phyloP scores from a whole-genome alignment of 1,140 invertebrate genomes.

The Leptonema lineaticorne region DNA sequence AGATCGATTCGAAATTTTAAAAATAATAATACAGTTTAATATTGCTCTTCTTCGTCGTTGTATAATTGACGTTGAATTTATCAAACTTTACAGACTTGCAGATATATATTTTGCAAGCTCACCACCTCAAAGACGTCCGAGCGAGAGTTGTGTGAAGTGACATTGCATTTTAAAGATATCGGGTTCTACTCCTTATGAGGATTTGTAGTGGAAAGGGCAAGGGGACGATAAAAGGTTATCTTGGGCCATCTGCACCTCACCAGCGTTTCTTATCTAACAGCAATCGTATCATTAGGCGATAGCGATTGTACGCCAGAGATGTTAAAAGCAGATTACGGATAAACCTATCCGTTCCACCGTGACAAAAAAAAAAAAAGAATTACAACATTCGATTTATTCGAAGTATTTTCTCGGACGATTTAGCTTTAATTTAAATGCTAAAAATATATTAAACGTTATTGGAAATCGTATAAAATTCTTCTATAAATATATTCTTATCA shows the following conservation, averaged over 20 bases:
- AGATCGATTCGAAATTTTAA: neutral
- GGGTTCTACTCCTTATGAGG: conserved; percentile 2
- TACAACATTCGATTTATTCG: too few relatives aligned
- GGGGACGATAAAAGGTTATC: conserved; percentile 27
- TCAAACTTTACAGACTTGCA: neutral
- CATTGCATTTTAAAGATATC: conserved; percentile 26
- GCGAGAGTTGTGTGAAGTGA: conserved; percentile 24
- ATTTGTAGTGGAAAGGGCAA: conserved; percentile 24
- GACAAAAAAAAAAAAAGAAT: neutral
- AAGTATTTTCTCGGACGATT: too few relatives aligned
- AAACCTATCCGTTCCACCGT: neutral
- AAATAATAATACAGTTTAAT: neutral
- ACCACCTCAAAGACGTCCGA: neutral
- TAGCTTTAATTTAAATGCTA: too few relatives aligned
- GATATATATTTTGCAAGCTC: neutral
- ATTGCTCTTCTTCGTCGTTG: neutral
- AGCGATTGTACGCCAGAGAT: conserved; percentile 24
- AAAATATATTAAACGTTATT: too few relatives aligned
- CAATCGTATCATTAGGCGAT: conserved; percentile 30
- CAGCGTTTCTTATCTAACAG: conserved; percentile 23
- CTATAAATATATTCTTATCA: too few relatives aligned
- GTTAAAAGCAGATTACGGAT: conserved; percentile 8
- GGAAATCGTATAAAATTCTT: too few relatives aligned
- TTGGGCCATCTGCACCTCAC: conserved; percentile 13
- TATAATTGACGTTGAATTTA: neutral